Conservation (phyloP, 2,113 vertebrate genomes). For the Herpetotheres cachinnans region DNA sequence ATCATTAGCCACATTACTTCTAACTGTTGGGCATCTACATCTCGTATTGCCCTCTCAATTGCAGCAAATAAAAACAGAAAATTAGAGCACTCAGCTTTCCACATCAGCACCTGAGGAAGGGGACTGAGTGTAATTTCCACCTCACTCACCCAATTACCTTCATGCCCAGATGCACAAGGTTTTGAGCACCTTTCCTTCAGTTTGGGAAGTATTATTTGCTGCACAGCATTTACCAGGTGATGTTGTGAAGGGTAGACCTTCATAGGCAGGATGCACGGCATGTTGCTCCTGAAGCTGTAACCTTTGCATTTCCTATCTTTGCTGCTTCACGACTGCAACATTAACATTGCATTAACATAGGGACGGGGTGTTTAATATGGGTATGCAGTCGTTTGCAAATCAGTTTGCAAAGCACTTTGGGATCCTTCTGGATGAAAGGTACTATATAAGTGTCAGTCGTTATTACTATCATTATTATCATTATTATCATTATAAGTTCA, state of each 20-base stretch:
- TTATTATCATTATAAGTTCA: slow-evolving; percentile 26
- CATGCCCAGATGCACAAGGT: neutral
- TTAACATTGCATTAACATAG: neutral
- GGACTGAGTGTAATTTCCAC: neutral
- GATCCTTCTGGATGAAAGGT: slow-evolving; percentile 34
- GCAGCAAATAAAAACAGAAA: slow-evolving; percentile 49
- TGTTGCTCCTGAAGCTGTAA: neutral
- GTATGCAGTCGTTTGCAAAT: neutral
- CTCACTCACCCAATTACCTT: neutral
- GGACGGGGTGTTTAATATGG: neutral
- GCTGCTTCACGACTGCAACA: neutral
- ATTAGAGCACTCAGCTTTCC: slow-evolving; percentile 19
- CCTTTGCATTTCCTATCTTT: neutral
- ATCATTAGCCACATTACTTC: slow-evolving; percentile 40
- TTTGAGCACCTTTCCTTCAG: neutral
- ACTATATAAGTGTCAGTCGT: slow-evolving; percentile 39
- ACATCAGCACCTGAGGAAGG: neutral
- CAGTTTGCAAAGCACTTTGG: slow-evolving; percentile 27
- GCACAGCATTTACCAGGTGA: neutral
- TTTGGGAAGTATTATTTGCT: neutral
- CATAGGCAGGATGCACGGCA: neutral
- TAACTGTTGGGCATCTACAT: slow-evolving; percentile 14
- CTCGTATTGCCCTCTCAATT: slow-evolving; percentile 19
- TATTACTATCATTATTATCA: slow-evolving; percentile 41
- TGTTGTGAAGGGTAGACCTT: neutral